Percentiles rank a stretch among this genome's conserved stretches.
phyloP scores from a whole-genome alignment of 1,140 invertebrate species.

The Drosophila nikananu region DNA sequence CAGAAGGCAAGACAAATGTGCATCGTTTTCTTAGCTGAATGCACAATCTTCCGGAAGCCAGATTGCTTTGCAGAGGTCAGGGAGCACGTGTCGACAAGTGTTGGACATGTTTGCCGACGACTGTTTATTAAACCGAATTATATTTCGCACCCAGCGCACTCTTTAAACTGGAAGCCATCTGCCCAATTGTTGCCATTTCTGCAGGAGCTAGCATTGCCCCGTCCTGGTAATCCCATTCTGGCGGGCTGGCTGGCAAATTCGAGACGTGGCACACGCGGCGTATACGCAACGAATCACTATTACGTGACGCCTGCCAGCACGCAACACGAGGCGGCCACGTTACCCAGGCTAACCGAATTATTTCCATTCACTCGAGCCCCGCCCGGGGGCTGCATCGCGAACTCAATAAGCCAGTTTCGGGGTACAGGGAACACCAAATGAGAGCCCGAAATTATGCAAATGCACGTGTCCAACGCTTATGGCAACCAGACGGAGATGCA shows the following conservation, averaged over 20 bases:
- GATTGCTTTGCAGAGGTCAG: constrained; percentile 56
- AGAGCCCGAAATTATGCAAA: constrained; percentile 2
- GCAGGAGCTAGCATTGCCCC: neutral
- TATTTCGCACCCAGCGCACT: constrained; percentile 39
- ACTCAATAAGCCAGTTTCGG: constrained; percentile 10
- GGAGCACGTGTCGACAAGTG: constrained; percentile 64
- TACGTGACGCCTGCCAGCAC: constrained; percentile 40
- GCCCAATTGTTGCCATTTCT: constrained; percentile 22
- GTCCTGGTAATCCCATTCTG: constrained; percentile 2
- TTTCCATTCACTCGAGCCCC: constrained; percentile 39
- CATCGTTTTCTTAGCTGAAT: constrained; percentile 82
- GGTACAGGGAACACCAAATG: neutral
- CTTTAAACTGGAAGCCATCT: constrained; percentile 27
- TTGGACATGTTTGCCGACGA: constrained; percentile 34
- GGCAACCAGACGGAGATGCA: neutral
- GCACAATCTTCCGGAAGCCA: constrained; percentile 76
- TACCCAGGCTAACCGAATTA: constrained; percentile 63
- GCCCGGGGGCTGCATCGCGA: constrained; percentile 15
- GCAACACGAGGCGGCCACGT: constrained; percentile 21
- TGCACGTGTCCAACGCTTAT: constrained; percentile 1
- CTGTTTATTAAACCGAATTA: constrained; percentile 75
- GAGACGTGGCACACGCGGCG: constrained; percentile 33
- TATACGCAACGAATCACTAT: constrained; percentile 36
- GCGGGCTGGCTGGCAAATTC: constrained; percentile 24
- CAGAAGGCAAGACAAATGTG: constrained; percentile 73